These are phyloP conservation scores for Pseudotriccus pelzelni DNA, from an alignment of 2,797 vertebrate genomes.

Conservation along the genomic window DNA sequence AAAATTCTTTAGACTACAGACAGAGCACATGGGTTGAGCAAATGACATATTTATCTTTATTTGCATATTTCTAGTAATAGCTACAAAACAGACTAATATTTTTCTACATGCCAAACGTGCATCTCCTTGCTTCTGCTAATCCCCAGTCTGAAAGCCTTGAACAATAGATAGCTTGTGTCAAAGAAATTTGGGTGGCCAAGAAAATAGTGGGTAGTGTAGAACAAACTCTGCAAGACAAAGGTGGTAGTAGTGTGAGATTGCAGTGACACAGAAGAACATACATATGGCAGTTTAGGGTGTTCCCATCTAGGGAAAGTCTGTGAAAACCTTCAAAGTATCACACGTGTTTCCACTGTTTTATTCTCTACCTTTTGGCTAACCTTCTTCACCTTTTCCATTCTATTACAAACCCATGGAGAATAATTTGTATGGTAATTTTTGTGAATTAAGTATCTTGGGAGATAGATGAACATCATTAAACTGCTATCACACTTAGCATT, in stretches of 20 bases:
- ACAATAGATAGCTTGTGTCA: neutral
- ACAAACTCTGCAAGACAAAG: neutral
- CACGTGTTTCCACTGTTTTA: neutral
- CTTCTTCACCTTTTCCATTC: neutral
- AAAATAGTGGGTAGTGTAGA: neutral
- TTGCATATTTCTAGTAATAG: neutral
- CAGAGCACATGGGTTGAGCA: neutral
- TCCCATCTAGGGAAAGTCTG: neutral
- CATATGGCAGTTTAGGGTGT: neutral
- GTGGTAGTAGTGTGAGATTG: neutral
- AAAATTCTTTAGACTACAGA: neutral
- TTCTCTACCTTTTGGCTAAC: neutral
- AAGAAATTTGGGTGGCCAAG: neutral
- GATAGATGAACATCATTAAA: conserved; percentile 23
- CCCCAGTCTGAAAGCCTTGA: neutral
- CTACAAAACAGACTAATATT: neutral
- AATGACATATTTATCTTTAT: neutral
- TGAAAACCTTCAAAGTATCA: neutral
- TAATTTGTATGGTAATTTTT: conserved; percentile 49
- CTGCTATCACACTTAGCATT: neutral
- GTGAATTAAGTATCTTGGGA: neutral
- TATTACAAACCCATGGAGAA: neutral
- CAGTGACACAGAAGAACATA: accelerated
- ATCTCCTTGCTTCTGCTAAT: neutral
- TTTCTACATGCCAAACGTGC: neutral